Conservation (phyloP, 1,140 invertebrate species). For the Calosoma granatense region DNA sequence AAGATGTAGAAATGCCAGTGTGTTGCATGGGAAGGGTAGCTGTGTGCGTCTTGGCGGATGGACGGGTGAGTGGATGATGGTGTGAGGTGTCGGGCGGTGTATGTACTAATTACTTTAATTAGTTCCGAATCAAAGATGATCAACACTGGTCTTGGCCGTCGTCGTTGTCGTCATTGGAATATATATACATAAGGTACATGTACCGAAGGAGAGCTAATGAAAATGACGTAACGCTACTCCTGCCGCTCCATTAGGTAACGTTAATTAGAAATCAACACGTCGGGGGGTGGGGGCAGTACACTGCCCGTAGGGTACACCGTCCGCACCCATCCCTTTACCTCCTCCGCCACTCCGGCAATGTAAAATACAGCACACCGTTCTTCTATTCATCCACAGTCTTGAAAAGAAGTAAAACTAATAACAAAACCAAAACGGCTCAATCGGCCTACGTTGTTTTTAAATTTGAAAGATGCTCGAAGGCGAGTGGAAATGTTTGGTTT, state of each 20-base stretch:
- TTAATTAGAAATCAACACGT: constrained; percentile 6
- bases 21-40: no score
- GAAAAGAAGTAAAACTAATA: constrained; percentile 6
- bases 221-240: not conserved
- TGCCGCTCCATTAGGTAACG: not conserved
- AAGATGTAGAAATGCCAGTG: no score
- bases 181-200: no score
- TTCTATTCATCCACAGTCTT: not conserved
- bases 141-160: not conserved
- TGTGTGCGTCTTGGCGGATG: no score
- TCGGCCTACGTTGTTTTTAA: constrained; percentile 2
- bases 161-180: not conserved
- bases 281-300: no score
- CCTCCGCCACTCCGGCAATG: no score
- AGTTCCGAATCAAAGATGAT: constrained; percentile 5
- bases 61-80: no score
- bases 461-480: constrained; percentile 1
- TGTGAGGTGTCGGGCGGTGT: no score
- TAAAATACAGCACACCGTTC: no score
- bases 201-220: not conserved
- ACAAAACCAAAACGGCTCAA: constrained; percentile 5
- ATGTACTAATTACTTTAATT: not conserved
- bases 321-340: not conserved
- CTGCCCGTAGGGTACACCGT: not conserved
- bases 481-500: constrained; percentile 1